phyloP scores from a whole-genome alignment of 2,888 invertebrate genomes.

The Drosophila phalerata region DNA sequence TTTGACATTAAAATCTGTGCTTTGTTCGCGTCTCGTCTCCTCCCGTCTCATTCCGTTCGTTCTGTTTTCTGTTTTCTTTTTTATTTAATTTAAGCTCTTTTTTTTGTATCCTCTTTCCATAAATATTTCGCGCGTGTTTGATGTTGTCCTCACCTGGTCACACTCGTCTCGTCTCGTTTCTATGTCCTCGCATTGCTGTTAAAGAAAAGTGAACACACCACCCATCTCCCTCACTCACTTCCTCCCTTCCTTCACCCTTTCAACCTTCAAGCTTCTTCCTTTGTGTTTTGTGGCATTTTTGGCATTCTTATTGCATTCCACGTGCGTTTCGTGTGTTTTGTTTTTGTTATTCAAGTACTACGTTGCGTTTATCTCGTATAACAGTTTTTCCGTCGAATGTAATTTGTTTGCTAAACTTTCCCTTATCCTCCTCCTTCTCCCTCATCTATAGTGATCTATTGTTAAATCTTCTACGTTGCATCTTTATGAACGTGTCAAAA shows the following conservation, averaged over 20 bases:
- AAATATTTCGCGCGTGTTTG: conserved; percentile 18
- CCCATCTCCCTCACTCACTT: not conserved
- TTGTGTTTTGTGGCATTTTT: conserved; percentile 35
- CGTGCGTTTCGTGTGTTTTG: conserved; percentile 38
- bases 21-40: conserved; percentile 21
- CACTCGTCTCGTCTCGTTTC: conserved; percentile 39
- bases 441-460: conserved; percentile 32
- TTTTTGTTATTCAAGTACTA: conserved; percentile 8
- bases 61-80: conserved; percentile 25
- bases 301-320: conserved; percentile 58
- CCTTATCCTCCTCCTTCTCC: conserved; percentile 1
- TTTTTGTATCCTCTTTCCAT: conserved; percentile 36
- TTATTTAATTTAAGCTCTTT: conserved; percentile 36
- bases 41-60: conserved; percentile 10
- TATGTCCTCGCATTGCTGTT: conserved; percentile 4
- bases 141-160: conserved; percentile 29
- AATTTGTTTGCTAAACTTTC: conserved; percentile 38
- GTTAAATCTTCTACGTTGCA: conserved; percentile 30
- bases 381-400: conserved; percentile 11
- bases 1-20: conserved; percentile 22
- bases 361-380: conserved; percentile 1
- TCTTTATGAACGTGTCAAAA: conserved; percentile 47
- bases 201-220: conserved; percentile 36
- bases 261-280: not conserved
- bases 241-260: too few species aligned